These are phyloP conservation scores for Oxyruncus cristatus DNA, from an alignment of 2,113 vertebrate species.

Conservation along the genomic window DNA sequence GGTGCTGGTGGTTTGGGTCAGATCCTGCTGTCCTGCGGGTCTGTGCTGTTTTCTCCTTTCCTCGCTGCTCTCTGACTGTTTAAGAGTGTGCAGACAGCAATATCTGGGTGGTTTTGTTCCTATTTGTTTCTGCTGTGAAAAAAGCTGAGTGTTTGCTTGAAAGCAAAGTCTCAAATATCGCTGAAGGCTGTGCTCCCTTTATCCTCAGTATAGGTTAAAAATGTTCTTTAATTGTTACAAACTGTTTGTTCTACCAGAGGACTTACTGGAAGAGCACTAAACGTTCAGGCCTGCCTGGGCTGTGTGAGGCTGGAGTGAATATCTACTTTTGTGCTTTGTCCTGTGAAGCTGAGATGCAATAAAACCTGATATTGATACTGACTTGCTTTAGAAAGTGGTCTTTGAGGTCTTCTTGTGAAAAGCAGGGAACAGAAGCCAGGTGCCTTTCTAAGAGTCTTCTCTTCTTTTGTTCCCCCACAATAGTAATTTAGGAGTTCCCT, in stretches of 20 bases:
- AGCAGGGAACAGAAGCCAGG: neutral
- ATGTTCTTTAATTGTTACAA: neutral
- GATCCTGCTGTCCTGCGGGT: neutral
- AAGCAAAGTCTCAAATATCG: neutral
- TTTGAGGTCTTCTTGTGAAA: neutral
- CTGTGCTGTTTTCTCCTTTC: neutral
- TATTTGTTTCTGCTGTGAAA: neutral
- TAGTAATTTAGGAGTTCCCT: neutral
- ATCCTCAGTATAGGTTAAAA: neutral
- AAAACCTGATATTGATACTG: neutral
- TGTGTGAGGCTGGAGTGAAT: neutral
- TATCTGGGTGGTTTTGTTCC: neutral
- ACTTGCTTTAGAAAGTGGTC: neutral
- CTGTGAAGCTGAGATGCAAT: neutral
- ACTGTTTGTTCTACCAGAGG: neutral
- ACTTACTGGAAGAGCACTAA: neutral
- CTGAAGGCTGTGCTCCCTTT: neutral
- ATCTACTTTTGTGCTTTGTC: neutral
- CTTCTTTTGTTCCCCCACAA: neutral
- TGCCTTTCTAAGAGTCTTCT: neutral
- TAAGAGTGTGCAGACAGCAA: neutral
- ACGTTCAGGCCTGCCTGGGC: neutral
- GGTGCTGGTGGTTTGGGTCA: neutral
- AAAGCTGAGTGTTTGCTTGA: neutral
- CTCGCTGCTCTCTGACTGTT: rapidly evolving